A percentile compares a stretch with the other conserved stretches of the same genome.
These are phyloP conservation scores for Dasysyrphus albostriatus DNA, from an alignment of 2,888 invertebrate genomes.

Conservation along the genomic window DNA sequence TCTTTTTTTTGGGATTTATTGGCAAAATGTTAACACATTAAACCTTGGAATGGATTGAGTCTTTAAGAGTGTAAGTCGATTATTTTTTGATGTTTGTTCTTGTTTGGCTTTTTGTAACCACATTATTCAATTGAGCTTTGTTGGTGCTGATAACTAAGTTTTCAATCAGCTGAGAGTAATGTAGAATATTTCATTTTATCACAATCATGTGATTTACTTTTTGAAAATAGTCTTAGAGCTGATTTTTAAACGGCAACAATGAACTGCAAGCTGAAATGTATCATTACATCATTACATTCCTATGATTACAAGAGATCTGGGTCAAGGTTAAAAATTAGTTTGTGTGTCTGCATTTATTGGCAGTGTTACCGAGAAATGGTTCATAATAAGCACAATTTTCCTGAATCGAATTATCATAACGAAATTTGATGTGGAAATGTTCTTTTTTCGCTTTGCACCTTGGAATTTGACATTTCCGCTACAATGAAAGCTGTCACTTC, in stretches of 20 bases:
- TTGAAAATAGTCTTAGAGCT: not conserved
- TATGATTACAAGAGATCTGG: not conserved
- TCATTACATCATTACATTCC: not conserved
- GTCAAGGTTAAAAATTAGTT: not conserved
- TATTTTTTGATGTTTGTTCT: not conserved
- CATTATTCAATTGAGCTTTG: not conserved
- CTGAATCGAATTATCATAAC: too few relatives aligned
- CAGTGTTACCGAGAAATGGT: not conserved
- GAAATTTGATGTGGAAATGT: too few relatives aligned
- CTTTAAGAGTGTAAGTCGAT: not conserved
- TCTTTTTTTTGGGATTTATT: conserved; percentile 3
- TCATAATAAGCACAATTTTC: too few relatives aligned
- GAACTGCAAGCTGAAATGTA: not conserved
- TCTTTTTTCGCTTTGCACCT: too few relatives aligned
- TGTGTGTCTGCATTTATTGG: not conserved
- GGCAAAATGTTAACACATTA: conserved; percentile 11
- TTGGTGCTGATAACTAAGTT: not conserved
- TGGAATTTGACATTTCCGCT: too few relatives aligned
- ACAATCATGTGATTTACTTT: too few relatives aligned
- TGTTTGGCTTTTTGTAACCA: not conserved
- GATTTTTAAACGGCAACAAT: too few relatives aligned
- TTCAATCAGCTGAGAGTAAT: too few relatives aligned
- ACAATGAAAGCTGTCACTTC: too few relatives aligned
- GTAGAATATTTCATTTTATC: too few relatives aligned
- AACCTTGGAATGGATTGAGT: conserved; percentile 6